Evolutionary conservation across 2,888 invertebrate genomes (phyloP).

Genomic region (Lasius fuliginosus): DNA sequence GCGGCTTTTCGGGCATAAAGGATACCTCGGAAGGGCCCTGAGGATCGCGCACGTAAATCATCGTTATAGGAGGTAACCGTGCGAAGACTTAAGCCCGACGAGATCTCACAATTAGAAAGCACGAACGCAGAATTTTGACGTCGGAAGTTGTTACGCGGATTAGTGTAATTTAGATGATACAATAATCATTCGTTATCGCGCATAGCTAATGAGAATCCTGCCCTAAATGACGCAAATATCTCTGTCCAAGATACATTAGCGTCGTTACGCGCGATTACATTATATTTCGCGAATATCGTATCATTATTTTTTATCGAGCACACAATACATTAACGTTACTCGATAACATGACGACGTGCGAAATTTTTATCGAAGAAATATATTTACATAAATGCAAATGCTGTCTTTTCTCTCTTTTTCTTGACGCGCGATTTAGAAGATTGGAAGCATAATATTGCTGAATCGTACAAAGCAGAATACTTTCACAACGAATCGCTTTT

Average conservation of each 20-base stretch:
- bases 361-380: background rate
- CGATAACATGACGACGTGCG: background rate
- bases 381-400: background rate
- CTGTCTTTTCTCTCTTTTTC: background rate
- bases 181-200: conserved; percentile 53
- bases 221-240: conserved; percentile 8
- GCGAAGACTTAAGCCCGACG: conserved; percentile 65
- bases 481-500: conserved; percentile 1
- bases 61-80: conserved; percentile 65
- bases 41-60: conserved; percentile 73
- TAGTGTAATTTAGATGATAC: conserved; percentile 51
- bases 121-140: conserved; percentile 67
- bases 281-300: background rate
- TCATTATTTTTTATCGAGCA: background rate
- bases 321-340: background rate
- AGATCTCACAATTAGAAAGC: conserved; percentile 73
- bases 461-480: background rate
- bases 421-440: conserved; percentile 3
- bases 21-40: conserved; percentile 60
- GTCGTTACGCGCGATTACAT: conserved; percentile 22
- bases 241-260: background rate
- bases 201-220: background rate
- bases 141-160: conserved; percentile 53
- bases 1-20: conserved; percentile 74
- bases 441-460: background rate